These are phyloP conservation scores for Ormyrus labotus DNA, from an alignment of 2,888 invertebrate species.

Conservation along the genomic window DNA sequence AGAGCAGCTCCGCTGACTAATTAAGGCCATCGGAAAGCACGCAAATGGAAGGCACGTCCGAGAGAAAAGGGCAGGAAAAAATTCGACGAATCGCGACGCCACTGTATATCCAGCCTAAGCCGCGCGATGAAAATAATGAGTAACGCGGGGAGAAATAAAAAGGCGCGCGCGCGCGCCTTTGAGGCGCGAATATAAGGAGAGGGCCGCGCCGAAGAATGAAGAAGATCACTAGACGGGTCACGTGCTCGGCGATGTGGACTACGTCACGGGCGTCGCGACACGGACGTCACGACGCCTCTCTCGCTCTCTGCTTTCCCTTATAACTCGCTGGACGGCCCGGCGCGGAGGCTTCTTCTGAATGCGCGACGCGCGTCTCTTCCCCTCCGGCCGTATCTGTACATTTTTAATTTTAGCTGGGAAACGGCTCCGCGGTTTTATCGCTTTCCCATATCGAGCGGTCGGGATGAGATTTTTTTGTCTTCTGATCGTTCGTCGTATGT, in stretches of 20 bases:
- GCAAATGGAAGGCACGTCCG: neutral
- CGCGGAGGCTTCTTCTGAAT: neutral
- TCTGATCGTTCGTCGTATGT: no score
- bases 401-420: no score
- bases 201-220: constrained; percentile 15
- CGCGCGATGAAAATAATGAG: no score
- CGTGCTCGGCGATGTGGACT: constrained; percentile 30
- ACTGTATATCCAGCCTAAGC: no score
- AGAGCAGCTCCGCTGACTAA: constrained; percentile 6
- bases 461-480: no score
- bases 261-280: constrained; percentile 28
- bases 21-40: constrained; percentile 19
- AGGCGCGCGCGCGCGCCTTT: no score
- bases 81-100: constrained; percentile 15
- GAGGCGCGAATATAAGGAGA: neutral
- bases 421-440: no score
- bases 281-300: neutral
- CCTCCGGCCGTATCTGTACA: no score
- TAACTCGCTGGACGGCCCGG: neutral
- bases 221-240: constrained; percentile 27
- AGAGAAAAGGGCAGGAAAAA: neutral
- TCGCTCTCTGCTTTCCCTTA: no score
- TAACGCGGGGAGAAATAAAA: no score
- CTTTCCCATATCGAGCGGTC: no score
- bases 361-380: neutral